Conservation (phyloP, 2,888 invertebrate genomes). For the Zygogramma bicolorata region DNA sequence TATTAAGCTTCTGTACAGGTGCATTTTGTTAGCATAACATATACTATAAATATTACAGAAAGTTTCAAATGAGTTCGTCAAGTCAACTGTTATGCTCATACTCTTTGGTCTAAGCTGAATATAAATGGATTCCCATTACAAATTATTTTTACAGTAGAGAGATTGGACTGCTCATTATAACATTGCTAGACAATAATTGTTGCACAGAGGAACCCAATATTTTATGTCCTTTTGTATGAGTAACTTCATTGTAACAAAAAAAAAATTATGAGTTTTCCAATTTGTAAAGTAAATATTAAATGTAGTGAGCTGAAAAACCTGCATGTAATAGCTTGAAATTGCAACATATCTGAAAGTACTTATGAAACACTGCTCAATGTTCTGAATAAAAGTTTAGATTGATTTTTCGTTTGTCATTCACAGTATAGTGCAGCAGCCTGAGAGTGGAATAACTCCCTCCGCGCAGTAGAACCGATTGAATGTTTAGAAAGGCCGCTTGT, state of each 20-base stretch:
- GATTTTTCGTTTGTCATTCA: neutral
- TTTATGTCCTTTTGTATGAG: neutral
- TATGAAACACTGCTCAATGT: conserved; percentile 44
- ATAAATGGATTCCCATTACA: neutral
- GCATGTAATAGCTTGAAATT: conserved; percentile 25
- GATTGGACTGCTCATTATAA: neutral
- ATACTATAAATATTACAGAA: neutral
- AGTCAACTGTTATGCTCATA: too few relatives aligned
- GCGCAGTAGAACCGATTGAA: too few relatives aligned
- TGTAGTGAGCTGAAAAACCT: conserved; percentile 7
- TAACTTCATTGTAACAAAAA: neutral
- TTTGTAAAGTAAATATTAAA: neutral
- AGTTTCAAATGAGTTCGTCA: neutral
- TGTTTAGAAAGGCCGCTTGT: too few relatives aligned
- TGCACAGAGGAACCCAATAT: neutral
- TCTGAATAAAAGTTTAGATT: conserved; percentile 41
- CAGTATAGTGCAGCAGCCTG: too few relatives aligned
- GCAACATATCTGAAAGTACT: conserved; percentile 40
- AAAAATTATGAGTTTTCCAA: too few relatives aligned
- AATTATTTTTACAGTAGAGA: too few relatives aligned
- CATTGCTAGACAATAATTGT: conserved; percentile 2
- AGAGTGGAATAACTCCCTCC: too few relatives aligned
- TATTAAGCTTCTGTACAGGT: conserved; percentile 22
- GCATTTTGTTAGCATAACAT: neutral
- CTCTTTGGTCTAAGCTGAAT: too few relatives aligned